Evolutionary conservation across 2,797 vertebrate species (phyloP), one percentile per base, ranked within the genome.

Genomic region (Delichon dasypus): DNA sequence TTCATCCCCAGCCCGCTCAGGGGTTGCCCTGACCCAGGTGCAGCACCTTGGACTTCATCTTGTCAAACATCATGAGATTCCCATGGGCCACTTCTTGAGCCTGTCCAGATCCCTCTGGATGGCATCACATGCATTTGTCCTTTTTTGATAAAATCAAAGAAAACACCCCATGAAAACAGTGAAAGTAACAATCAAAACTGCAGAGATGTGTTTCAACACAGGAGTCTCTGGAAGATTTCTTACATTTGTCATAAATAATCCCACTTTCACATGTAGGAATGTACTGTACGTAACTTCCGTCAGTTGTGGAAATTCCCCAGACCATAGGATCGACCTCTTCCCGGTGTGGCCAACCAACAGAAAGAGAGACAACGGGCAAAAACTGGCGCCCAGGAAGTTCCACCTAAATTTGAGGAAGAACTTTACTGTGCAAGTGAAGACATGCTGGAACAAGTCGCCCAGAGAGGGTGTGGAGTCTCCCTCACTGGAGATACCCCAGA

Each of bases 291-390:
- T 19, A 6, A 73, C 53, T 76, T 57, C 81, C 5, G 1, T 3
- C 77, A 19, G 8, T 2, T 62, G 71, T 30, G 45, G 84, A 73
- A 90, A 70, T 53, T 71, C 67, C 42, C 60, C 29, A 32, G 55
- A 38, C 0, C 0, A 16, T 21, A 25, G 0, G 0, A 48, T 36
- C 1, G 2, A 53, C 32, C 22, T 57, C 22, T 57, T 67, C 34
- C 15, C 10, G 0, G 40, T 13, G 30, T 14, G 27, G 30, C 26
- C 62, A 66, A 18, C 16, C 20, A 32, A 47, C 29, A 74, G 17
- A 34, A 32, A 53, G 67, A 40, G 18, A 54, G 62, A 7, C 8
- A 60, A 9, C 0, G 3, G 29, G 25, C 20, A 66, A 16, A 53
- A 60, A 22, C 9, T 22, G 20, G 19, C 3, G 1, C 38, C 5